Conservation (phyloP, 2,797 vertebrate species). For the Pelodytes ibericus region DNA sequence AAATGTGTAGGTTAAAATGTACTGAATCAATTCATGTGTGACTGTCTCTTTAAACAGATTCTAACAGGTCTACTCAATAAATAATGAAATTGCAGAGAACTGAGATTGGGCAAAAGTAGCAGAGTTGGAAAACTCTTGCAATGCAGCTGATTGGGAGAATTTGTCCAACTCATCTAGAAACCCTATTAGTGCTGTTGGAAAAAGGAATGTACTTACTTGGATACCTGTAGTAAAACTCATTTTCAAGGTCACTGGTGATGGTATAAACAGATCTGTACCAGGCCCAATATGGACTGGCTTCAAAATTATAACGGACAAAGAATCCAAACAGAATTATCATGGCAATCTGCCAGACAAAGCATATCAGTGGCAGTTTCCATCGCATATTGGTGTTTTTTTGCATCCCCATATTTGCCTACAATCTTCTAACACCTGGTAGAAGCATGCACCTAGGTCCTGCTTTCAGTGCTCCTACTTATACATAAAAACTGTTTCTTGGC, state of each 20-base stretch:
- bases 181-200: background rate
- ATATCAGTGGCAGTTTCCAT: slow-evolving; percentile 80
- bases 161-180: too few species aligned
- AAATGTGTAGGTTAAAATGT: too few species aligned
- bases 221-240: slow-evolving; percentile 96
- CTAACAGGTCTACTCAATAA: too few species aligned
- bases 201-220: slow-evolving; percentile 83
- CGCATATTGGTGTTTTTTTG: slow-evolving; percentile 82
- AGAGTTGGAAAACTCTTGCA: too few species aligned
- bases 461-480: background rate
- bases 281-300: slow-evolving; percentile 79
- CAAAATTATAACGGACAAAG: slow-evolving; percentile 82
- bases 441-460: background rate
- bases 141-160: too few species aligned
- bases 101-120: too few species aligned
- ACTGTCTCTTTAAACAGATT: too few species aligned
- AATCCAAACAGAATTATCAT: slow-evolving; percentile 91
- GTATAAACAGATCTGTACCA: slow-evolving; percentile 64
- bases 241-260: slow-evolving; percentile 81
- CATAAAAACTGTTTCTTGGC: too few species aligned
- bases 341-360: slow-evolving; percentile 83
- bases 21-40: too few species aligned
- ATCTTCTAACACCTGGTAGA: background rate
- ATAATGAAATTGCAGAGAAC: too few species aligned
- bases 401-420: too few species aligned